Percentiles rank a stretch among this genome's conserved stretches.
phyloP scores from a whole-genome alignment of 2,888 invertebrate species.

The Uloborus plumipes region DNA sequence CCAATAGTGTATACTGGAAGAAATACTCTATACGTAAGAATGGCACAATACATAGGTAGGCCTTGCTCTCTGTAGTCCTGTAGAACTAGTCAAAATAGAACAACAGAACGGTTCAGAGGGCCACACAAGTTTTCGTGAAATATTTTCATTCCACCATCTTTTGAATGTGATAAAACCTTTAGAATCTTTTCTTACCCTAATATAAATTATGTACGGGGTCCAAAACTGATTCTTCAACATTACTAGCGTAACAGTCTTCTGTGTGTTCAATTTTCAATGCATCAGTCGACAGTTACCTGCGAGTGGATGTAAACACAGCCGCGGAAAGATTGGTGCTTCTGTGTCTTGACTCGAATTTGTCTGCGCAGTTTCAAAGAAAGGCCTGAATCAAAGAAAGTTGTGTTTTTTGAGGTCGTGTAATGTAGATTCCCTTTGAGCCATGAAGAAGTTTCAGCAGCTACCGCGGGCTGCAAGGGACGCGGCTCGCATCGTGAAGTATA shows the following conservation, averaged over 20 bases:
- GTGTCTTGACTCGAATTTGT: no score
- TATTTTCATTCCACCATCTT: conserved; percentile 13
- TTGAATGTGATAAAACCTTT: conserved; percentile 46
- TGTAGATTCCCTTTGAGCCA: not conserved
- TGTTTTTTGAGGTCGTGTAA: no score
- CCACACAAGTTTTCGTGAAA: conserved; percentile 23
- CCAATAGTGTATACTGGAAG: conserved; percentile 31
- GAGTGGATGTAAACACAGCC: no score
- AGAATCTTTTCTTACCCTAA: not conserved
- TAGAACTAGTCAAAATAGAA: conserved; percentile 26
- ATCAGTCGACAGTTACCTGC: no score
- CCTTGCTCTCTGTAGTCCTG: conserved; percentile 32
- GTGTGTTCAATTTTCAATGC: no score
- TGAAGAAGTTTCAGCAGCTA: conserved; percentile 51
- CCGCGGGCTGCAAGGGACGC: conserved; percentile 44
- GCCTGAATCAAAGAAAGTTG: no score
- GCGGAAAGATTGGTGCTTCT: no score
- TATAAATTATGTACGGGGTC: conserved; percentile 1
- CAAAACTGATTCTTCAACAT: not conserved
- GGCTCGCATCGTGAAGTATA: conserved; percentile 70
- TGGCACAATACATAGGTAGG: conserved; percentile 59
- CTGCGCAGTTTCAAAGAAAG: no score
- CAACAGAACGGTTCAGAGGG: conserved; percentile 43
- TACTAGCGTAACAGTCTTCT: not conserved
- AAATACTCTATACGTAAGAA: conserved; percentile 48